Evolutionary conservation across 2,888 invertebrate genomes (phyloP).

Genomic region (Rhorus exstirpatorius): DNA sequence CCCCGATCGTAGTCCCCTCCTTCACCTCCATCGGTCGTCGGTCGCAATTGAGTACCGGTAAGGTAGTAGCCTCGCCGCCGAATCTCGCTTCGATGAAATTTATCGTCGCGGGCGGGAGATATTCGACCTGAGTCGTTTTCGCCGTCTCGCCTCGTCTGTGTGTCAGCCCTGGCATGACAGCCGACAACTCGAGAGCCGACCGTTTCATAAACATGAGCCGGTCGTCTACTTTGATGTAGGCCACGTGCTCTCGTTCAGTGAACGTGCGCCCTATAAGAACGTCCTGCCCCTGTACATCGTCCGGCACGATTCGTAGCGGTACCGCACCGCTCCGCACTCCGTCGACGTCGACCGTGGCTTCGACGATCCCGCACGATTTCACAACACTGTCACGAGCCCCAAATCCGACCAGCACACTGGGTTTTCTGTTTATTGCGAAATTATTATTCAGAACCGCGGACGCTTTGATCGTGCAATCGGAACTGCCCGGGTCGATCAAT

Average conservation of each 20-base stretch:
- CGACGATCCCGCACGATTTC: slow-evolving; percentile 53
- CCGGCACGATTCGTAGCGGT: slow-evolving; percentile 70
- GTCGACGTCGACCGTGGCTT: no score
- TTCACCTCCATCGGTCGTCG: no score
- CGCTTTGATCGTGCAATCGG: slow-evolving; percentile 68
- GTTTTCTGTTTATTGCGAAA: slow-evolving; percentile 12
- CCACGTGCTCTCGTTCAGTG: slow-evolving; percentile 68
- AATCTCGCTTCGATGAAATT: no score
- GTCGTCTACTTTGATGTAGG: slow-evolving; percentile 65
- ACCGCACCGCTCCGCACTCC: slow-evolving; percentile 59
- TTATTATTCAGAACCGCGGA: slow-evolving; percentile 41
- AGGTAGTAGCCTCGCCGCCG: no score
- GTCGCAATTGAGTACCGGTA: no score
- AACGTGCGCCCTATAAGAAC: slow-evolving; percentile 72
- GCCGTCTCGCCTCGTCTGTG: no score
- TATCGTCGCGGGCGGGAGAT: no score
- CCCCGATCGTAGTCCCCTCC: no score
- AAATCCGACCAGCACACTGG: slow-evolving; percentile 56
- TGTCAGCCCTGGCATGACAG: no score
- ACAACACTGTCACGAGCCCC: slow-evolving; percentile 33
- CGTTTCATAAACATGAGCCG: slow-evolving; percentile 4
- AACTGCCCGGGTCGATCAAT: slow-evolving; percentile 65
- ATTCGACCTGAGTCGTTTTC: no score
- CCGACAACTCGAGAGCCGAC: neutral
- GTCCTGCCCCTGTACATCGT: slow-evolving; percentile 68